These are phyloP conservation scores for Megalonaias nervosa DNA, from an alignment of 1,140 invertebrate species.

Conservation along the genomic window DNA sequence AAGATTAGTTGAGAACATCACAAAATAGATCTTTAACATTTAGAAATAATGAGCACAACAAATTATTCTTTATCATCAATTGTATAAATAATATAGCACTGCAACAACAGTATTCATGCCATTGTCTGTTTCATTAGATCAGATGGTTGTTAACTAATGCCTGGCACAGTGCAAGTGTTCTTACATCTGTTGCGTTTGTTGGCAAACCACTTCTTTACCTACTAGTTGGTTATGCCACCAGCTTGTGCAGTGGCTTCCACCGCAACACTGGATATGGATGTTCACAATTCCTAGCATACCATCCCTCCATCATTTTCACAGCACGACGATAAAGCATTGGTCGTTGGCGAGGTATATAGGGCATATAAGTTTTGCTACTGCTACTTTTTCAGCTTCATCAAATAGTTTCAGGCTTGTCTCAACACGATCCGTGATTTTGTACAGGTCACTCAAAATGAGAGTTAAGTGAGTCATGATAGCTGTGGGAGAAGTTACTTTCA, in stretches of 20 bases:
- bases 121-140: too few species aligned
- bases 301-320: slow-evolving; percentile 36
- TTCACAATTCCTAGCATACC: slow-evolving; percentile 34
- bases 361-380: too few species aligned
- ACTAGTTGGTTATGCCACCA: slow-evolving; percentile 30
- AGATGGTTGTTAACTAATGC: too few species aligned
- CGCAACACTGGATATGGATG: slow-evolving; percentile 19
- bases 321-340: slow-evolving; percentile 34
- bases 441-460: slow-evolving; percentile 31
- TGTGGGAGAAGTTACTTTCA: slow-evolving; percentile 20
- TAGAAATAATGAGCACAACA: too few species aligned
- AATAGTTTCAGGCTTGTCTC: slow-evolving; percentile 32
- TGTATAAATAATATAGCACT: too few species aligned
- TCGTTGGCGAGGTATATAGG: too few species aligned
- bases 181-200: slow-evolving; percentile 35
- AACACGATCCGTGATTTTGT: slow-evolving; percentile 36
- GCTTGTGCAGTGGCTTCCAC: slow-evolving; percentile 28
- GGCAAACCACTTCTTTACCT: slow-evolving; percentile 44
- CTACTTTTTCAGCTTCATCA: slow-evolving; percentile 5
- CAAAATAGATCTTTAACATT: too few species aligned
- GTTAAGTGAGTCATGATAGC: slow-evolving; percentile 27
- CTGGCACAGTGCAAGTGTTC: slow-evolving; percentile 31
- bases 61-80: too few species aligned
- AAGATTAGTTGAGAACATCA: too few species aligned
- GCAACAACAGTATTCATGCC: too few species aligned